Conservation (phyloP, 2,888 invertebrate genomes). For the Acanthoscelides obtectus region DNA sequence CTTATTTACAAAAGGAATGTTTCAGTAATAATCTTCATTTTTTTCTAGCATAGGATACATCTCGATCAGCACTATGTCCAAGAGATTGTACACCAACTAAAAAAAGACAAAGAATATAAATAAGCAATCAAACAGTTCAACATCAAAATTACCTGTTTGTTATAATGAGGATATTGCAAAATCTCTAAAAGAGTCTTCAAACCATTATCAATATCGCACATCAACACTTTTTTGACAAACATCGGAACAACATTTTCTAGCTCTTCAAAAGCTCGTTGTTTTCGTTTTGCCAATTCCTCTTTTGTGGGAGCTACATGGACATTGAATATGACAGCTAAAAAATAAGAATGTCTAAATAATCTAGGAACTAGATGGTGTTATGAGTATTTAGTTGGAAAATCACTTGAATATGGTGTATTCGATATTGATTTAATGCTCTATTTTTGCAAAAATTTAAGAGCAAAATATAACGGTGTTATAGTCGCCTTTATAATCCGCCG, state of each 20-base stretch:
- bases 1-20: not conserved
- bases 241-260: conserved; percentile 42
- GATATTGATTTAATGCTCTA: too few relatives aligned
- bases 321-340: conserved; percentile 43
- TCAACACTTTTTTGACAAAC: conserved; percentile 40
- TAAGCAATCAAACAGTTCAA: not conserved
- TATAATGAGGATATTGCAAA: conserved; percentile 55
- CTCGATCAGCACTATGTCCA: conserved; percentile 72
- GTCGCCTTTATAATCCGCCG: too few relatives aligned
- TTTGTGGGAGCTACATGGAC: conserved; percentile 35
- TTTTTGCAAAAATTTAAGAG: too few relatives aligned
- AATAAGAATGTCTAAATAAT: not conserved
- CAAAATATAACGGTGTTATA: too few relatives aligned
- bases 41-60: conserved; percentile 57
- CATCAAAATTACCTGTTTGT: conserved; percentile 51
- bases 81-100: conserved; percentile 67
- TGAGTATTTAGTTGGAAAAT: too few relatives aligned
- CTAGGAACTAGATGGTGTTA: too few relatives aligned
- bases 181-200: conserved; percentile 49
- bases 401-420: too few relatives aligned
- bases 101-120: conserved; percentile 32
- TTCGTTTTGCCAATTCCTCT: conserved; percentile 41
- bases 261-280: conserved; percentile 45
- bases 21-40: conserved; percentile 13
- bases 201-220: conserved; percentile 43